Base-by-base conservation (phyloP, 2,113 vertebrate species). In the Ciconia stormi region DNA sequence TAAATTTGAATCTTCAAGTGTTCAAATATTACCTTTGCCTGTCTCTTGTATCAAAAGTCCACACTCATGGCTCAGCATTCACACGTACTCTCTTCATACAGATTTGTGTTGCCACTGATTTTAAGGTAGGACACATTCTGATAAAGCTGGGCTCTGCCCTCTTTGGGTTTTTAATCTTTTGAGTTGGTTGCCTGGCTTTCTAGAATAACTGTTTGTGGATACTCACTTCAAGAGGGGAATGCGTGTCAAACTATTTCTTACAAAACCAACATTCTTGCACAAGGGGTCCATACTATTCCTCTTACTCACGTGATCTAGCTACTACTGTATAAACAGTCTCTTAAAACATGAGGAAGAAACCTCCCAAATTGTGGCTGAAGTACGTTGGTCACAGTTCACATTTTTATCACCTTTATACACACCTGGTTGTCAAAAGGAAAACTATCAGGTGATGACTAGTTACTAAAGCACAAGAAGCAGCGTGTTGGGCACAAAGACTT, bases 381-480 rank as follows among this genome's bases (percentile, higher is more conserved):
- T 13, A 1, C 4, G 16, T 11, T 77, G 21, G 25, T 65, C 55
- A 15, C 32, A 70, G 40, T 17, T 49, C 13, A 56, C 32, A 19
- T 80, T 91, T 94, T 53, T 65, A 87, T 47, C 59, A 83, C 82
- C 83, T 95, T 89, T 90, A 22, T 27, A 50, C 87, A 87, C 50
- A 55, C 42, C 92, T 32, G 34, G 29, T 55, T 87, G 83, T 84
- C 81, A 90, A 59, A 42, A 77, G 59, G 20, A 55, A 40, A 77
- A 73, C 55, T 2, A 50, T 9, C 26, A 67, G 82, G 49, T 58
- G 72, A 74, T 23, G 84, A 94, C 85, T 91, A 62, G 82, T 67
- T 83, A 72, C 62, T 79, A 77, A 34, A 67, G 53, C 67, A 90
- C 97, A 96, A 94, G 97, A 14, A 94, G 66, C 90, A 91, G 93